Conservation (phyloP, 2,113 vertebrate species). For the Sakesphorus luctuosus region DNA sequence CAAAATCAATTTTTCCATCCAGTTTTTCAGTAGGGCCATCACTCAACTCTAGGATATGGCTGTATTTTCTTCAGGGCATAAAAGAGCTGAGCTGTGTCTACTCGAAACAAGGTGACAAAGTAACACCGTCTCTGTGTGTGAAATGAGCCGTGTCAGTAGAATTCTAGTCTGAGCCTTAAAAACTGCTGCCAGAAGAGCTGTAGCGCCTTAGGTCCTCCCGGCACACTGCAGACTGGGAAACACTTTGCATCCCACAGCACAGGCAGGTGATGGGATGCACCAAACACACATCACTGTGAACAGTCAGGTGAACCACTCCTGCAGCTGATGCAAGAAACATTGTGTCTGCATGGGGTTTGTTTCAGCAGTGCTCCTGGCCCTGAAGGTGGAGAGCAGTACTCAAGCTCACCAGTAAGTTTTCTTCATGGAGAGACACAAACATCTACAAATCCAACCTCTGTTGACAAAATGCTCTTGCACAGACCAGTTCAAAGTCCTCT, state of each 20-base stretch:
- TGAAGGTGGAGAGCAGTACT: not conserved
- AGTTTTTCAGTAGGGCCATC: not conserved
- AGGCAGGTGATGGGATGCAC: not conserved
- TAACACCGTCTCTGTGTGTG: not conserved
- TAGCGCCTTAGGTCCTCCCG: not conserved
- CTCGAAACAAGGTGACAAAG: not conserved
- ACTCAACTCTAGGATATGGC: not conserved
- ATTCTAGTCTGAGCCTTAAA: not conserved
- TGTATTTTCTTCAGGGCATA: not conserved
- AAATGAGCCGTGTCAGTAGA: not conserved
- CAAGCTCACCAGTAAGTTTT: not conserved
- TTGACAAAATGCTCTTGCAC: not conserved
- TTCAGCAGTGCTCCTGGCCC: not conserved
- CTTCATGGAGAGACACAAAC: not conserved
- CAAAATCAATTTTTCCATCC: not conserved
- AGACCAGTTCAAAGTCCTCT: not conserved
- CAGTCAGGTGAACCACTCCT: fast-evolving
- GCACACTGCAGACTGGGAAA: not conserved
- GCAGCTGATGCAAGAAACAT: fast-evolving
- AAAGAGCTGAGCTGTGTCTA: not conserved
- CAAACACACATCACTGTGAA: fast-evolving
- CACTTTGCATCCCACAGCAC: not conserved
- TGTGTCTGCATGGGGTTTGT: fast-evolving
- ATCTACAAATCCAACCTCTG: not conserved
- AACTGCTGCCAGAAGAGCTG: not conserved